Evolutionary conservation across 2,888 invertebrate species (phyloP), one percentile per base, ranked within the genome.

Genomic region (Frankliniella intonsa): DNA sequence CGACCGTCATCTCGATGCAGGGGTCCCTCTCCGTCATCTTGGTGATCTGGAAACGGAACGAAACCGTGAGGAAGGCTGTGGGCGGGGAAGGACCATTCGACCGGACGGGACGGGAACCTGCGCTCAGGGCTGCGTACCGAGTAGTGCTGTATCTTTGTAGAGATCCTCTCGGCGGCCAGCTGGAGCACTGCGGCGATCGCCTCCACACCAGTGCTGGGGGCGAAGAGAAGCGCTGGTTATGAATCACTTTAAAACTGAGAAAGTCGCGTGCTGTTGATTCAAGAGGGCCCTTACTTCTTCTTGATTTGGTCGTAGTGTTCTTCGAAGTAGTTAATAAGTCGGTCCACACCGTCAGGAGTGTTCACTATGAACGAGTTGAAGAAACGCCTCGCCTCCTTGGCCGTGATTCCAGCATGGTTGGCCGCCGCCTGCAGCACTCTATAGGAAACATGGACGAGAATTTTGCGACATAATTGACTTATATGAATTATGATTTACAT

Each of bases 1-100:
- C 69, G 22, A 76, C 69, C 10, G 69, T 76, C 69, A 76, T 76
- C 69, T 76, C 69, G 69, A 76, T 76, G 69, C 69, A 76, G 22
- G 69, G 69, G 25, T 22, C 25, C 25, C 25, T 1, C 22, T 8
- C 69, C 25, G 10, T 12, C 69, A 76, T 22, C 10, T 1, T 9
- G 69, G 22, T 22, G 69, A 76, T 76, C 69, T 76, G 25, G 0
- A 12, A 25, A 5, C 55, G 19, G 38, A 38, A 38, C 38, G 38
- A 38, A 38, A 38, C 38, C 38, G 38, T 38, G 38, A 38, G 2
- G 38, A 2, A 38, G 38, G n/a, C n/a, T n/a, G n/a, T n/a, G n/a
- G n/a, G n/a, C n/a, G 38, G 38, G 38, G 5, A 38, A 38, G 38
- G 38, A 5, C 5, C 2, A 38, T 38, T 38, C 38, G 38, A 5